Evolutionary conservation across 2,888 invertebrate species (phyloP), one percentile per base, ranked within the genome.

Genomic region (Ectemnius continuus): DNA sequence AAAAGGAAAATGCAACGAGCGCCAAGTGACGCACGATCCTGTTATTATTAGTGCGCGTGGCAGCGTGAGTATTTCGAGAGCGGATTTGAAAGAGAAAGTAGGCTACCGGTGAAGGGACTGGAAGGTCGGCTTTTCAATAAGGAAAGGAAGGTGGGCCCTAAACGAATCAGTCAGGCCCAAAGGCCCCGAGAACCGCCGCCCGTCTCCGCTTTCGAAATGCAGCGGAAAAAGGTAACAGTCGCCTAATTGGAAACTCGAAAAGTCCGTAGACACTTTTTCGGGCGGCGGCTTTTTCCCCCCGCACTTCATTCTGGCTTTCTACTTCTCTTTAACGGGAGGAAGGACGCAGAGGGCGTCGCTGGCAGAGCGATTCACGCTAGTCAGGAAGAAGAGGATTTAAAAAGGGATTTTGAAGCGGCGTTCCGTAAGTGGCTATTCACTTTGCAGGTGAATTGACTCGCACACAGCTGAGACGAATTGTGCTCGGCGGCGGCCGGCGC

Each of bases 81-180:
- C 36, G 36, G 8, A 36, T 36, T 36, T 36, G 36, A 36, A 36
- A 36, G 79, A 61, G 81, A 81, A 81, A 81, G 81, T 81, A 75
- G 81, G 76, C 63, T 73, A 67, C 48, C 69, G 70, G 68, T 69
- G 76, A 79, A 78, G 79, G 76, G 69, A 69, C 70, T 52, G 61
- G 46, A 60, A 76, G 81, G 80, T 78, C 78, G 68, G 70, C 73
- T 59, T 65, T 71, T 58, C 63, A 14, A 46, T 20, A 28, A 67
- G 20, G 60, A 67, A 64, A 67, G 62, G 57, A 72, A 45, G 47
- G 57, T 48, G 61, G 20, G 36, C 52, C 52, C 52, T 52, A 45
- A 28, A 8, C 67, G 36, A 58, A 56, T 28, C 62, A 58, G 57
- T 59, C 4, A 61, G 70, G 74, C 69, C 75, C 68, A 52, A 69